Conservation (phyloP, 2,797 vertebrate genomes). For the Prunella strophiata region DNA sequence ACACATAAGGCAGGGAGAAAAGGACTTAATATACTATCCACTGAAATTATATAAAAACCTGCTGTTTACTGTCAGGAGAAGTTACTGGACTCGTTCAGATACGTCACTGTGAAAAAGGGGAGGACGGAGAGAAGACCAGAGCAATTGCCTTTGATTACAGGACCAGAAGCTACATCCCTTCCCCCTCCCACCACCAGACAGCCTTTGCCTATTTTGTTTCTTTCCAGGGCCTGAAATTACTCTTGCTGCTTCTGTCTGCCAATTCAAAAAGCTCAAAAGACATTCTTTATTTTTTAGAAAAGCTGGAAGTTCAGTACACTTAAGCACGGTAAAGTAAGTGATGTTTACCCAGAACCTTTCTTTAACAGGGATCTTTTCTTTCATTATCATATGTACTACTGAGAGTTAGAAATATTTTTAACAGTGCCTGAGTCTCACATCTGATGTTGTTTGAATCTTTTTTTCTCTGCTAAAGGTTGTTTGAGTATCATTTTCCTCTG, state of each 20-base stretch:
- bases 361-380: not conserved
- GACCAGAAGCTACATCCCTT: not conserved
- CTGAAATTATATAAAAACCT: not conserved
- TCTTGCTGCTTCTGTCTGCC: not conserved
- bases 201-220: not conserved
- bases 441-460: not conserved
- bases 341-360: not conserved
- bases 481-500: not conserved
- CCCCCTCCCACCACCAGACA: not conserved
- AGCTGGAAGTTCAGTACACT: not conserved
- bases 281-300: not conserved
- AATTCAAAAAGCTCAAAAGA: not conserved
- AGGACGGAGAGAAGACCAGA: not conserved
- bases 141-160: not conserved
- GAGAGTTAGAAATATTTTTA: not conserved
- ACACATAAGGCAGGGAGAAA: fast-evolving
- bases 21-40: not conserved
- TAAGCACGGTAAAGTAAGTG: not conserved
- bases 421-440: not conserved
- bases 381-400: fast-evolving
- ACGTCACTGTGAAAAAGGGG: not conserved
- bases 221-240: not conserved
- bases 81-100: fast-evolving
- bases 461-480: not conserved
- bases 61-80: not conserved